A percentile compares a stretch with the other conserved stretches of the same genome.
Conservation (phyloP, 1,140 invertebrate species). For the Pissodes strobi region DNA sequence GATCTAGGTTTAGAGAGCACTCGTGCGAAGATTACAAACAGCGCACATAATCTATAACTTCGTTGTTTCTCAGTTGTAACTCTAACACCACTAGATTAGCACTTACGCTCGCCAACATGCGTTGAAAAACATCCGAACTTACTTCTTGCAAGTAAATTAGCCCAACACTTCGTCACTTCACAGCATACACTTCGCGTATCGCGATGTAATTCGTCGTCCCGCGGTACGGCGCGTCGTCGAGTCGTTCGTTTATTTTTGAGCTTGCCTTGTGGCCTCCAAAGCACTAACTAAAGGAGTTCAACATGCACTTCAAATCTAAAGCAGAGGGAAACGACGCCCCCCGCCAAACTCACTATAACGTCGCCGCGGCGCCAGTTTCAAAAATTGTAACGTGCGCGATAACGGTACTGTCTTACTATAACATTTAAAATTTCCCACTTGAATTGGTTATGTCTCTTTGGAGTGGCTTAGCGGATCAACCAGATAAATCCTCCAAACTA, state of each 20-base stretch:
- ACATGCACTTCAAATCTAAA: slow-evolving; percentile 51
- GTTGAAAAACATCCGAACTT: slow-evolving; percentile 40
- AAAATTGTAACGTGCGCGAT: slow-evolving; percentile 5
- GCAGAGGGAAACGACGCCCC: slow-evolving; percentile 44
- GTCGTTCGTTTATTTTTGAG: slow-evolving; percentile 55
- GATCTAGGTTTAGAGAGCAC: slow-evolving; percentile 19
- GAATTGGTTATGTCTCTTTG: slow-evolving; percentile 35
- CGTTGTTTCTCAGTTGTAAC: background rate
- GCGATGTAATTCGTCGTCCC: slow-evolving; percentile 50
- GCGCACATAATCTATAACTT: slow-evolving; percentile 4
- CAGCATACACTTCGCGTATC: slow-evolving; percentile 42
- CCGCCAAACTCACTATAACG: slow-evolving; percentile 21
- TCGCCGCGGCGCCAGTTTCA: slow-evolving; percentile 19
- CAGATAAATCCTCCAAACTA: slow-evolving; percentile 15
- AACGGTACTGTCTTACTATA: slow-evolving; percentile 9
- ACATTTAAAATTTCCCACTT: slow-evolving; percentile 37
- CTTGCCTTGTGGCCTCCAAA: slow-evolving; percentile 55
- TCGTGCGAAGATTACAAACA: background rate
- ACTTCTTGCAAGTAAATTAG: slow-evolving; percentile 45
- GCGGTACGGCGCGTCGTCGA: slow-evolving; percentile 53
- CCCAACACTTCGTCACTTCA: slow-evolving; percentile 43
- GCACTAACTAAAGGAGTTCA: slow-evolving; percentile 54
- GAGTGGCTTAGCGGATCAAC: slow-evolving; percentile 41
- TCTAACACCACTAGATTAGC: slow-evolving; percentile 30
- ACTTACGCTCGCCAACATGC: slow-evolving; percentile 39